Evolutionary conservation across 2,113 vertebrate species (phyloP), one percentile per base, ranked within the genome.

Genomic region (Hemiscyllium ocellatum): DNA sequence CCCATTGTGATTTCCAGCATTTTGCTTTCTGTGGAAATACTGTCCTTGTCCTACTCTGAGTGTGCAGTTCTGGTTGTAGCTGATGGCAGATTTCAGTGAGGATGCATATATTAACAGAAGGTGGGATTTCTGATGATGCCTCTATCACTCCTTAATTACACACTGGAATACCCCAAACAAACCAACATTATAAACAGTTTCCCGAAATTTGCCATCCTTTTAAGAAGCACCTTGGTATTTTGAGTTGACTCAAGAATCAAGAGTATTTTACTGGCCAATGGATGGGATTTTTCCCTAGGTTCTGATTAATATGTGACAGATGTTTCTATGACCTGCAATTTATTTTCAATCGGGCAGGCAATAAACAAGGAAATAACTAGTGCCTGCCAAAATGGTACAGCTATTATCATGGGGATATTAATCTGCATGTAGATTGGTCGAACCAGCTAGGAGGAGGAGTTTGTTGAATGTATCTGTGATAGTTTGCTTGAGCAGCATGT

Each of bases 301-400:
- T 68, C 61, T 66, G 61, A 42, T n/a, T 33, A n/a, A 13, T 15
- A 68, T 6, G 19, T 83, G 65, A 68, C 89, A 37, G 15, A 66
- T 37, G 37, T 22, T 37, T 93, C n/a, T 2, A 20, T 66, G 66
- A 95, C 26, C 19, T 52, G 22, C 24, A 4, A 10, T 33, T 95
- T n/a, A 96, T 96, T 96, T 96, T 78, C 95, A 65, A 85, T 47
- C 1, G 42, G 42, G 42, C 42, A 47, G 42, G 42, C 42, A 47
- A 47, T 47, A 47, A 47, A 47, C 42, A 47, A 47, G 42, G 42
- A 47, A 47, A 47, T 47, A 47, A 47, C 42, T 47, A 47, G 42
- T 47, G 42, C 42, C 42, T 47, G 42, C 42, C 42, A 47, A 47
- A 47, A 47, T 47, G 42, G 42, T 47, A 47, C 42, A 47, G 42